phyloP scores from a whole-genome alignment of 2,797 vertebrate genomes.

The Thalassophryne amazonica region DNA sequence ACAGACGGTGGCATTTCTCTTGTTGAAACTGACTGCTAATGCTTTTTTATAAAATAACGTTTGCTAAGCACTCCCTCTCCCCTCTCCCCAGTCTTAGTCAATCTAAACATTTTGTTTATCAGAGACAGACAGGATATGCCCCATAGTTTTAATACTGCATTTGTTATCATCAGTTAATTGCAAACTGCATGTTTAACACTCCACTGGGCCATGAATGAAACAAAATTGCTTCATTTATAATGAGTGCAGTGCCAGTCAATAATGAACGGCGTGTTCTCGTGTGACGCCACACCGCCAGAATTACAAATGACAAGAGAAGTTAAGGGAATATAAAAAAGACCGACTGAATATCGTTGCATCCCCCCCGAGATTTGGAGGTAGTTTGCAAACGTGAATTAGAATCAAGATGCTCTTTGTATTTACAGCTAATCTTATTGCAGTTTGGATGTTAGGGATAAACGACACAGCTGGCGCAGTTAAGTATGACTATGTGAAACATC shows the following conservation, averaged over 20 bases:
- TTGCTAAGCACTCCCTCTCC: slow-evolving; percentile 19
- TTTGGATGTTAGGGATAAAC: slow-evolving; percentile 6
- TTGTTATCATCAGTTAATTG: slow-evolving; percentile 65
- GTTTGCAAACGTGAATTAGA: slow-evolving; percentile 22
- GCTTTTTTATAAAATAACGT: slow-evolving; percentile 26
- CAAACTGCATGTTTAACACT: slow-evolving; percentile 71
- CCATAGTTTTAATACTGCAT: slow-evolving; percentile 51
- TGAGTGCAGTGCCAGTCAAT: slow-evolving; percentile 44
- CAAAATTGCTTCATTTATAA: slow-evolving; percentile 60
- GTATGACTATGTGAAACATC: slow-evolving; percentile 5
- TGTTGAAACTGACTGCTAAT: slow-evolving; percentile 43
- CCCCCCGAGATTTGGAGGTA: background rate
- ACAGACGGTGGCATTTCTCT: slow-evolving; percentile 39
- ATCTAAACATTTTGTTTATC: slow-evolving; percentile 65
- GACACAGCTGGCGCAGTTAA: slow-evolving; percentile 9
- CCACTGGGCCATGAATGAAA: slow-evolving; percentile 56
- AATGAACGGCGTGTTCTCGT: slow-evolving; percentile 12
- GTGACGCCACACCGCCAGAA: slow-evolving; percentile 30
- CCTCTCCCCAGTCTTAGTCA: too few species aligned
- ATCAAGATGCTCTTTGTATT: background rate
- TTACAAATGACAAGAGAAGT: slow-evolving; percentile 27
- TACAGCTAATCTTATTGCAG: background rate
- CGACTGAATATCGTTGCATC: slow-evolving; percentile 1
- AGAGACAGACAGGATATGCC: slow-evolving; percentile 54
- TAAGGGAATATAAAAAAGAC: slow-evolving; percentile 9